These are phyloP conservation scores for Ditylenchus weischeri DNA, from an alignment of 2,888 invertebrate species.

Conservation along the genomic window DNA sequence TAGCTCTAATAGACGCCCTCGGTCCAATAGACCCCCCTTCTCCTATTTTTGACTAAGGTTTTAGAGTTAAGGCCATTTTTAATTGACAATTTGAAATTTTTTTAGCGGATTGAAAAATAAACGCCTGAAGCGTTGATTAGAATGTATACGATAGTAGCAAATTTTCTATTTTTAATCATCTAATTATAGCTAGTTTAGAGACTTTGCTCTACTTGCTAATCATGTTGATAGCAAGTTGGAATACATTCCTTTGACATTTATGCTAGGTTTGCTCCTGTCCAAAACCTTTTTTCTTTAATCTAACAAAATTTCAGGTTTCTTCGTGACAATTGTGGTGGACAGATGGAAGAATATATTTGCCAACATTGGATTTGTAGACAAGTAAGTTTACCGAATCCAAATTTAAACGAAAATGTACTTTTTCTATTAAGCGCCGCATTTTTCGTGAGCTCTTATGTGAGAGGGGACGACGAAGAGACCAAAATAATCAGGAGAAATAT, in stretches of 20 bases:
- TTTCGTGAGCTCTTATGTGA: conserved; percentile 42
- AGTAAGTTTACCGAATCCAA: background rate
- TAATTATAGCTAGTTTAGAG: background rate
- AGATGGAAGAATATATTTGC: conserved; percentile 36
- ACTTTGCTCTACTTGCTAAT: conserved; percentile 34
- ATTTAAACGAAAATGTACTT: background rate
- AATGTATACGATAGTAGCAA: too few species aligned
- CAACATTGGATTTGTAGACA: conserved; percentile 38
- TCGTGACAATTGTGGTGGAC: conserved; percentile 48
- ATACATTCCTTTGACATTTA: conserved; percentile 45
- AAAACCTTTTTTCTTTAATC: too few species aligned
- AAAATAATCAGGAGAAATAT: conserved; percentile 43
- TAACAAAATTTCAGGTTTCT: conserved; percentile 30
- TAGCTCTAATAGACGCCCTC: too few species aligned
- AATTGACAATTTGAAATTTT: too few species aligned
- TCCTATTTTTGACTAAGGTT: too few species aligned
- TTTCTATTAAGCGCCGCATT: conserved; percentile 40
- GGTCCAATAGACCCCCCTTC: too few species aligned
- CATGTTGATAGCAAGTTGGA: conserved; percentile 37
- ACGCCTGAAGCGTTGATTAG: too few species aligned
- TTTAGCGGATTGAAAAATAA: too few species aligned
- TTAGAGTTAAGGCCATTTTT: too few species aligned
- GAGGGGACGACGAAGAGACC: conserved; percentile 47
- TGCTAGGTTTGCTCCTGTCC: conserved; percentile 29
- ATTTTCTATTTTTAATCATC: too few species aligned